These are phyloP conservation scores for Stichopus chloronotus DNA, from an alignment of 35 echinoderm and acorn worm species.

Conservation along the genomic window DNA sequence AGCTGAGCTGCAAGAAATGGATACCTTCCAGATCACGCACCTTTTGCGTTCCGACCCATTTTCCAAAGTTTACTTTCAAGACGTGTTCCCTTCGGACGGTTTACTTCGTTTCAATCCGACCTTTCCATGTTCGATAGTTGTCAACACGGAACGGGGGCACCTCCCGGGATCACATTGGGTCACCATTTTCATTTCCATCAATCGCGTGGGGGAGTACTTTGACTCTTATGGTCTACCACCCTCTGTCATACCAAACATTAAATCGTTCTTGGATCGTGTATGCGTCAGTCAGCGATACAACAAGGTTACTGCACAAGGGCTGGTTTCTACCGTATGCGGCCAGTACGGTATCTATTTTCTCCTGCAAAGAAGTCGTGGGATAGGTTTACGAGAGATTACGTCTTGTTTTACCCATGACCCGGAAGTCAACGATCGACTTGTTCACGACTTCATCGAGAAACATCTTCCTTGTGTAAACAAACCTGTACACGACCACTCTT, in stretches of 20 bases:
- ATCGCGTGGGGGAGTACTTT: background rate
- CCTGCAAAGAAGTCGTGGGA: background rate
- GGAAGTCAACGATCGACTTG: background rate
- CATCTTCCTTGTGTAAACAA: background rate
- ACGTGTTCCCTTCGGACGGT: too few species aligned
- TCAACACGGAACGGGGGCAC: background rate
- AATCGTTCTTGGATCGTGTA: background rate
- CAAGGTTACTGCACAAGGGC: background rate
- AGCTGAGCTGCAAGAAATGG: too few species aligned
- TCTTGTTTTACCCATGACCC: background rate
- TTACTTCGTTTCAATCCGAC: too few species aligned
- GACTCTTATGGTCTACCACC: too few species aligned
- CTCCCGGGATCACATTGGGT: constrained; percentile 20
- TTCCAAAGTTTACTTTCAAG: too few species aligned
- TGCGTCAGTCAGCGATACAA: background rate
- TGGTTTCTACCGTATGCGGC: background rate
- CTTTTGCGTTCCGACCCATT: too few species aligned
- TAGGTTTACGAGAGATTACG: background rate
- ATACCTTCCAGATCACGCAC: too few species aligned
- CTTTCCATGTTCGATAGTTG: too few species aligned
- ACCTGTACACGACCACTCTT: background rate
- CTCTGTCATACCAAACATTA: background rate
- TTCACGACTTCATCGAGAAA: background rate
- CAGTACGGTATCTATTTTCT: background rate
- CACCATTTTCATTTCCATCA: background rate